Conservation (phyloP, 2,888 invertebrate genomes). For the Drosophila nr. fundita region DNA sequence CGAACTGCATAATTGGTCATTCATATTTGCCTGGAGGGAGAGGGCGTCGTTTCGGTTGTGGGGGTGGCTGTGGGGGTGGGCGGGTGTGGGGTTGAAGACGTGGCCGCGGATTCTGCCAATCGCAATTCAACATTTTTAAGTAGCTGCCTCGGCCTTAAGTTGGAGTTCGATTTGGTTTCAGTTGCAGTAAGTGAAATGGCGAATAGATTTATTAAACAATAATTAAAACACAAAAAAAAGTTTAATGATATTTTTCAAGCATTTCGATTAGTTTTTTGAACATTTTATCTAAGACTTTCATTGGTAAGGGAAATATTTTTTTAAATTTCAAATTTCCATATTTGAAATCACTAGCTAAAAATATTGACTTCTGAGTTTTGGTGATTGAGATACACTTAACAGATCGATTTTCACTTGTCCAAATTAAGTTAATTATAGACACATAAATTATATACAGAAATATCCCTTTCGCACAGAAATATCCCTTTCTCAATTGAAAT, state of each 20-base stretch:
- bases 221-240: background rate
- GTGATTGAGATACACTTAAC: background rate
- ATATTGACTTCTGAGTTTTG: rapidly evolving
- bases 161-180: background rate
- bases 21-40: slow-evolving; percentile 61
- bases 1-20: slow-evolving; percentile 83
- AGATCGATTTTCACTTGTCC: background rate
- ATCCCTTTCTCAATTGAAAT: slow-evolving; percentile 48
- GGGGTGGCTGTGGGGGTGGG: background rate
- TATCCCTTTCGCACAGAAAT: background rate
- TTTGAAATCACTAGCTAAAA: background rate
- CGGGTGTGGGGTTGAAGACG: background rate
- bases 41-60: background rate
- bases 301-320: background rate
- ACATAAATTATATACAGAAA: background rate
- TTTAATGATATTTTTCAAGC: background rate
- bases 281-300: too few species aligned
- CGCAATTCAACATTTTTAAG: slow-evolving; percentile 20
- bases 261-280: background rate
- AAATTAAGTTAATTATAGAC: background rate
- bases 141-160: slow-evolving; percentile 5
- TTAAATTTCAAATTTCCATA: background rate
- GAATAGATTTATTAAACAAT: background rate
- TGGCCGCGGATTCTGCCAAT: slow-evolving; percentile 3
- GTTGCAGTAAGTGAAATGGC: background rate